Evolutionary conservation across 2,797 vertebrate genomes (phyloP), one percentile per base, ranked within the genome.

Genomic region (Danio jaintianensis): DNA sequence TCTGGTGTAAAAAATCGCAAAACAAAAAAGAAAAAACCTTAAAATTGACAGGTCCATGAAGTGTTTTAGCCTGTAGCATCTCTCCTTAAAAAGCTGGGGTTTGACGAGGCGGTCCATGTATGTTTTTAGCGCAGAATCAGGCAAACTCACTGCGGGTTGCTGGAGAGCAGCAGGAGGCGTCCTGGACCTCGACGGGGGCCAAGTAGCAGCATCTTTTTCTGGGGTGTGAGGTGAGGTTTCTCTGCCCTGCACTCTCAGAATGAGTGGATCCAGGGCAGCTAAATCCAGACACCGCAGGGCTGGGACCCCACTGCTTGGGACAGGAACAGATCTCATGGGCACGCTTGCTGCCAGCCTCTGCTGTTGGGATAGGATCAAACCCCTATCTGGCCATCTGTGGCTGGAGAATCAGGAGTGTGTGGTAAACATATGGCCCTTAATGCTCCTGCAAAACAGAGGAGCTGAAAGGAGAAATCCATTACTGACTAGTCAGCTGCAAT

Each of bases 381-480:
- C 77, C 22, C 66, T 61, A 75, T 84, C 76, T 68, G 82, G 75
- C 85, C 85, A 86, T 86, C 85, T 87, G 84, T 80, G 43, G 62
- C 58, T 50, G 16, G n/a, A 68, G 40, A 59, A 78, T 70, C 73
- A 70, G 63, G 76, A 77, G 47, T 62, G 56, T 70, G 75, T 73
- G 48, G 80, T 62, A 56, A 69, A 62, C 70, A 82, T 62, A 75
- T 80, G 69, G 71, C 61, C n/a, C 52, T 63, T 66, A 77, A 81
- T 68, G 22, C 38, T 58, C 56, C 52, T 10, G 78, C n/a, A 67
- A 20, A 67, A 43, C 61, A 71, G 77, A 63, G 47, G 15, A 63
- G 48, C 45, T 63, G 15, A 63, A 59, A 63, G 13, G 18, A 62
- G 15, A 50, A 55, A n/a, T 13, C 40, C 29, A 22, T 16, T 20